These are phyloP conservation scores for Amiota communis DNA, from an alignment of 2,888 invertebrate species.

Conservation along the genomic window DNA sequence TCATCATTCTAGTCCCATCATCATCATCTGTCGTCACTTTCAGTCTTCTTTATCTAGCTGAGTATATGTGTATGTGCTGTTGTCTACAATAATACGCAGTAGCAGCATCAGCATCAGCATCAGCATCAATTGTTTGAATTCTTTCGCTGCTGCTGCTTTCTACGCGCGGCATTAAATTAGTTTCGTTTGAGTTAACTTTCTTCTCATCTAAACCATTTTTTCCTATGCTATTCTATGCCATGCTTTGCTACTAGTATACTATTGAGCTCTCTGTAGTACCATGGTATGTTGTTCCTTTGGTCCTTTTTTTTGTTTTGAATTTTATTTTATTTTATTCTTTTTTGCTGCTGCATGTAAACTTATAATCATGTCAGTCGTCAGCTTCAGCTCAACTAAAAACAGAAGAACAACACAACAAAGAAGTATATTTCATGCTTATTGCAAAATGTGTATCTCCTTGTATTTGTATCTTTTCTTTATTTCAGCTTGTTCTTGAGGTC, in stretches of 20 bases:
- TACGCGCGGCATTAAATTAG: slow-evolving; percentile 63
- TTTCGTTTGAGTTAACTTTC: slow-evolving; percentile 66
- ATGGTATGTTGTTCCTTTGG: not conserved
- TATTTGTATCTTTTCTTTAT: not conserved
- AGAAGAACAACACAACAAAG: not conserved
- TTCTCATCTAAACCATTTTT: not conserved
- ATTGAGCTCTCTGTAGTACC: not conserved
- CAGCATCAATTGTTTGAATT: slow-evolving; percentile 63
- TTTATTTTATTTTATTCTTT: not conserved
- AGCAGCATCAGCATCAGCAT: slow-evolving; percentile 32
- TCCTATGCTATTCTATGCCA: not conserved
- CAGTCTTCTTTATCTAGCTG: not conserved
- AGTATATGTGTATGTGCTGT: slow-evolving; percentile 45
- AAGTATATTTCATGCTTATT: not conserved
- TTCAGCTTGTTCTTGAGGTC: not conserved
- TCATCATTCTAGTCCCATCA: not conserved
- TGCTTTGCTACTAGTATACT: not conserved
- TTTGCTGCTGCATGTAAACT: slow-evolving; percentile 49
- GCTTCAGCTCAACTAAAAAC: not conserved
- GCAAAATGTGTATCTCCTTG: slow-evolving; percentile 8
- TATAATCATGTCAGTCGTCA: slow-evolving; percentile 65
- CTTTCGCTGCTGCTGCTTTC: slow-evolving; percentile 49
- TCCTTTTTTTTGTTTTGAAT: not conserved
- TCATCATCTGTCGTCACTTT: slow-evolving; percentile 2
- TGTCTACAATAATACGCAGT: slow-evolving; percentile 36